Conservation (phyloP, 2,113 vertebrate species). For the Patagioenas fasciata region DNA sequence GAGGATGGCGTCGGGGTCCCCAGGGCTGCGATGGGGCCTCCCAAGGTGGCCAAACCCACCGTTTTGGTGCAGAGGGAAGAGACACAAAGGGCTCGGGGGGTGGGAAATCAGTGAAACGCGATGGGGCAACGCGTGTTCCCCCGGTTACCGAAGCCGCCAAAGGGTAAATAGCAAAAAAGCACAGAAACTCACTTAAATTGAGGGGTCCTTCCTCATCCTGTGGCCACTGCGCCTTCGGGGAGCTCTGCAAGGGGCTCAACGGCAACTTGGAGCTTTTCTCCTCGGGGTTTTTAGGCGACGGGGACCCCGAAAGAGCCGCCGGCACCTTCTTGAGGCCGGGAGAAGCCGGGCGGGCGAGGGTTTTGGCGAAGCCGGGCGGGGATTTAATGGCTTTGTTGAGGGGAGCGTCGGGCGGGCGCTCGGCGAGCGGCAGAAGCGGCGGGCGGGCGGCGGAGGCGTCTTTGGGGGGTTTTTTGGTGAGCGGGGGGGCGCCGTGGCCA, state of each 20-base stretch:
- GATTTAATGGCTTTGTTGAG: conserved; percentile 80
- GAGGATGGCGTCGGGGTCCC: too few species aligned
- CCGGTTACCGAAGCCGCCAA: background rate
- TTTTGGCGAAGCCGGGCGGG: conserved; percentile 77
- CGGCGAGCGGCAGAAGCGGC: conserved; percentile 52
- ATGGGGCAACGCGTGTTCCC: rapidly evolving
- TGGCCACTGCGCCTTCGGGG: conserved; percentile 79
- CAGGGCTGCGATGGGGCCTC: too few species aligned
- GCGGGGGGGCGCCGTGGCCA: conserved; percentile 19
- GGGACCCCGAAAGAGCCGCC: conserved; percentile 81
- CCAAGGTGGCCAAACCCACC: too few species aligned
- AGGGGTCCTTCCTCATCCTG: conserved; percentile 90
- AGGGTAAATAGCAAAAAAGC: background rate
- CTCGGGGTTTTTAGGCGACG: conserved; percentile 83
- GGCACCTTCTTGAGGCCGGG: conserved; percentile 87
- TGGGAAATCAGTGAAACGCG: too few species aligned
- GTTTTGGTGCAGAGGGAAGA: too few species aligned
- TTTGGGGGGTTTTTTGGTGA: conserved; percentile 74
- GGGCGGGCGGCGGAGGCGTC: conserved; percentile 59
- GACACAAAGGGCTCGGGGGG: too few species aligned
- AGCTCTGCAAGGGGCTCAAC: conserved; percentile 80
- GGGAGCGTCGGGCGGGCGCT: conserved; percentile 59
- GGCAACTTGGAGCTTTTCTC: conserved; percentile 79
- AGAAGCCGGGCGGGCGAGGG: conserved; percentile 68
- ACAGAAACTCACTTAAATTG: conserved; percentile 88